These are phyloP conservation scores for Ernsta delagoae DNA, from an alignment of 2,888 invertebrate genomes.

Conservation along the genomic window DNA sequence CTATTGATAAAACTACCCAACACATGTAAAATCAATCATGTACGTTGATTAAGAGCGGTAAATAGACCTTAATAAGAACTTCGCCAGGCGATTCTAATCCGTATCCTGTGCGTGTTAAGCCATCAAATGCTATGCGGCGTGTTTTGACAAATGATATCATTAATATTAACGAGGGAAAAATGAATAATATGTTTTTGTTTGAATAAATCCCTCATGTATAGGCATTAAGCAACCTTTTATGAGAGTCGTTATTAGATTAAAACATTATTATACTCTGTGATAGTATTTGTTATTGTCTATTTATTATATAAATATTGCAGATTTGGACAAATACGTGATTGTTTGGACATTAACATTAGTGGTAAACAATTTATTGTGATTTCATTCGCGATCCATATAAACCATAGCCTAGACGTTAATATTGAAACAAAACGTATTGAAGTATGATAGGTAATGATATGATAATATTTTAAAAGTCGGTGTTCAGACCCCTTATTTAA, in stretches of 20 bases:
- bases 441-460: too few relatives aligned
- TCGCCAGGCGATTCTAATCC: neutral
- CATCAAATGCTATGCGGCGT: neutral
- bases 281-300: neutral
- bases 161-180: conserved; percentile 21
- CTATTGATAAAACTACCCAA: conserved; percentile 7
- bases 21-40: conserved; percentile 17
- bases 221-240: neutral
- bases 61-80: neutral
- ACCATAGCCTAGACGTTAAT: too few relatives aligned
- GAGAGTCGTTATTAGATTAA: neutral
- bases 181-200: conserved; percentile 20
- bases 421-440: too few relatives aligned
- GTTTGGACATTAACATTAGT: too few relatives aligned
- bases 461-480: too few relatives aligned
- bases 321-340: neutral
- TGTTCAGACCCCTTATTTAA: too few relatives aligned
- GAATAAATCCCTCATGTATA: neutral
- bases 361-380: too few relatives aligned
- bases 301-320: neutral
- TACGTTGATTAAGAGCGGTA: conserved; percentile 9
- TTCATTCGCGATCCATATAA: too few relatives aligned
- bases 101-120: neutral
- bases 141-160: conserved; percentile 20
- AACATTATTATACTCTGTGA: neutral